Percentiles rank a stretch among this genome's conserved stretches.
phyloP scores from a whole-genome alignment of 2,888 invertebrate genomes.

The Chrysolina americana region DNA sequence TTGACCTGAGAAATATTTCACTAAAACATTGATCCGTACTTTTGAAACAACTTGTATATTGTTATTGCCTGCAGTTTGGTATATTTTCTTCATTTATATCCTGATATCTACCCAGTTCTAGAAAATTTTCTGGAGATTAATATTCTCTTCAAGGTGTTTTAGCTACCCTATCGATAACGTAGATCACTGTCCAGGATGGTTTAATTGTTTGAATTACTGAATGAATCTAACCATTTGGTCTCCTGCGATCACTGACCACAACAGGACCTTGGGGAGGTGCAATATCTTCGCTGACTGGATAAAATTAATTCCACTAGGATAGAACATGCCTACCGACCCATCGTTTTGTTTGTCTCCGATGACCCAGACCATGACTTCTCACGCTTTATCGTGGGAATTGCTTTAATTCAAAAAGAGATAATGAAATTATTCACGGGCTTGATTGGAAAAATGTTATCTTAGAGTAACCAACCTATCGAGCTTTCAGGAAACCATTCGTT shows the following conservation, averaged over 20 bases:
- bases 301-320: constrained; percentile 15
- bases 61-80: too few relatives aligned
- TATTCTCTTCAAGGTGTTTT: too few relatives aligned
- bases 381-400: constrained; percentile 20
- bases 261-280: constrained; percentile 3
- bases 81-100: too few relatives aligned
- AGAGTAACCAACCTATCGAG: not conserved
- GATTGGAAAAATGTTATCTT: constrained; percentile 14
- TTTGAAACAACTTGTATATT: too few relatives aligned
- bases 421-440: constrained; percentile 10
- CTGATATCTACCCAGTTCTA: too few relatives aligned
- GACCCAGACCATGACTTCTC: constrained; percentile 24
- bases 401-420: constrained; percentile 5
- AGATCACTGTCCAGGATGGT: not conserved
- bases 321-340: not conserved
- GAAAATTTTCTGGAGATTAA: too few relatives aligned
- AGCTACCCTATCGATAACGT: too few relatives aligned
- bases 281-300: not conserved
- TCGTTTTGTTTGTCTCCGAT: constrained; percentile 11
- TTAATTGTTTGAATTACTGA: not conserved
- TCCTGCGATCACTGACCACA: not conserved
- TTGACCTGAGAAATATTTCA: too few relatives aligned
- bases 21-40: too few relatives aligned
- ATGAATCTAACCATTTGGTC: not conserved
- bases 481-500: not conserved